Conservation (phyloP, 2,113 vertebrate species). For the Clinocottus analis region DNA sequence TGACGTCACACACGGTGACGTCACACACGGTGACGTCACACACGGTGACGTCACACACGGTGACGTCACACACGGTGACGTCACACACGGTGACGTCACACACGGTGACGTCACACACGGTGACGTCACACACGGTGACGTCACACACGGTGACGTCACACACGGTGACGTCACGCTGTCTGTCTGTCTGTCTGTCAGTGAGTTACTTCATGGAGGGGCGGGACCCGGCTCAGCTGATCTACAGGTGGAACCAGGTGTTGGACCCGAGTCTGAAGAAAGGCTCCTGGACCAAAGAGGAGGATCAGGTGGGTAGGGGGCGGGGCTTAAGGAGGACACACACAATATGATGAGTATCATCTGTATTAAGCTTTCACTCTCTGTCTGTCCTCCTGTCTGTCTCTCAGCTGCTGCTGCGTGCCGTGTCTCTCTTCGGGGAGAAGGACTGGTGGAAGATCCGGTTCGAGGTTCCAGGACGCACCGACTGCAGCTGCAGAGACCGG, state of each 20-base stretch:
- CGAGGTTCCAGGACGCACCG: constrained; percentile 91
- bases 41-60: too few species aligned
- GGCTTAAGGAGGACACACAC: not conserved
- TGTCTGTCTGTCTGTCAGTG: constrained; percentile 80
- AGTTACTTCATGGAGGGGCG: constrained; percentile 96
- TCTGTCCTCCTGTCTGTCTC: not conserved
- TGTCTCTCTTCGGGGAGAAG: constrained; percentile 84
- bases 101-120: too few species aligned
- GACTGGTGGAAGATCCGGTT: constrained; percentile 91
- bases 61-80: too few species aligned
- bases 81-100: too few species aligned
- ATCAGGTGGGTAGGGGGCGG: constrained; percentile 78
- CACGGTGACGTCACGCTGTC: too few species aligned
- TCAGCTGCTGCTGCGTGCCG: constrained; percentile 88
- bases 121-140: not conserved
- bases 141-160: not conserved
- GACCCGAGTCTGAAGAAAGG: constrained; percentile 90
- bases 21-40: not conserved
- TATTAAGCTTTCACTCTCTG: not conserved
- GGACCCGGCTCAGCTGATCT: constrained; percentile 88
- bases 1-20: too few species aligned
- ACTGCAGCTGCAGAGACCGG: constrained; percentile 91
- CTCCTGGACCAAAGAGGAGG: constrained; percentile 89
- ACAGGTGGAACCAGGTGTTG: constrained; percentile 91
- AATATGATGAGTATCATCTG: too few species aligned